Conservation (phyloP, 1,140 invertebrate species). For the Lepidostoma basale region DNA sequence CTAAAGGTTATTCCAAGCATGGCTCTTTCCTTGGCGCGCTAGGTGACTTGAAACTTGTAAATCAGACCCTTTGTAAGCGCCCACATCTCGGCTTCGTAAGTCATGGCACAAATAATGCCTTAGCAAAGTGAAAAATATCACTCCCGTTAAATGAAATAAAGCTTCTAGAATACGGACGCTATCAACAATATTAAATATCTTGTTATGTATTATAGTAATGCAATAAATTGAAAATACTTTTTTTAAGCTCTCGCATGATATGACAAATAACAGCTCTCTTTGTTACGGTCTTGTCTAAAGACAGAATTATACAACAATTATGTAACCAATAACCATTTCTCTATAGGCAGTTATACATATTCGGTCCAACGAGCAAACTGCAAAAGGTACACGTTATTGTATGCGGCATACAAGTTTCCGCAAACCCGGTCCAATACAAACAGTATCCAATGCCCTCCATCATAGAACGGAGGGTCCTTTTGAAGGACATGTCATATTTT, state of each 20-base stretch:
- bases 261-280: background rate
- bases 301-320: background rate
- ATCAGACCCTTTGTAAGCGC: too few relatives aligned
- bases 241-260: background rate
- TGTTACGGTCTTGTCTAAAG: background rate
- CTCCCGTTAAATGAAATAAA: too few relatives aligned
- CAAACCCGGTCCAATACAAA: background rate
- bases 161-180: too few relatives aligned
- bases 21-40: too few relatives aligned
- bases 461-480: background rate
- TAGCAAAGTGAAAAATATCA: too few relatives aligned
- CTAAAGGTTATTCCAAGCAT: too few relatives aligned
- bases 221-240: background rate
- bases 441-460: background rate
- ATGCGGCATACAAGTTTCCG: background rate
- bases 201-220: too few relatives aligned
- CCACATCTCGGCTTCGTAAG: too few relatives aligned
- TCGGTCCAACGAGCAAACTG: constrained; percentile 5
- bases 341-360: background rate
- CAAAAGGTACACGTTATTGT: too few relatives aligned
- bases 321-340: constrained; percentile 11
- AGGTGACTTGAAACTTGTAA: too few relatives aligned
- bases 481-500: constrained; percentile 36
- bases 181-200: too few relatives aligned
- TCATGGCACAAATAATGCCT: too few relatives aligned